A percentile compares a stretch with the other conserved stretches of the same genome.
Conservation (phyloP, 2,113 vertebrate species). For the Megaptera novaeangliae region DNA sequence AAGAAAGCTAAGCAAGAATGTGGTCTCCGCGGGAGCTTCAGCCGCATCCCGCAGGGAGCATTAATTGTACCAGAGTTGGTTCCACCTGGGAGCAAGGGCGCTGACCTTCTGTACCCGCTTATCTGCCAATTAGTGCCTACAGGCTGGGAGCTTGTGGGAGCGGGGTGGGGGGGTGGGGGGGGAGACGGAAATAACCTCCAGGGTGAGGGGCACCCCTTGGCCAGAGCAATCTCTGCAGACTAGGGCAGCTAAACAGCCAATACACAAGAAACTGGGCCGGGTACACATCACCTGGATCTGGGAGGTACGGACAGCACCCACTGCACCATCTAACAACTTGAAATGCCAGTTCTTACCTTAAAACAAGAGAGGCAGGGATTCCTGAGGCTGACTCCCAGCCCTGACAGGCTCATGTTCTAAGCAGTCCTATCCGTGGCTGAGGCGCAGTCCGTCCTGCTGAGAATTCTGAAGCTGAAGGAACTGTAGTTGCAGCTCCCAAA, state of each 20-base stretch:
- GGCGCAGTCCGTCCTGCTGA: background rate
- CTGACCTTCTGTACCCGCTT: background rate
- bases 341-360: background rate
- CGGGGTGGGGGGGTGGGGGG: fast-evolving
- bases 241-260: background rate
- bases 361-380: background rate
- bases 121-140: background rate
- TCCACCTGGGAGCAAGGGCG: background rate
- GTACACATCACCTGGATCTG: background rate
- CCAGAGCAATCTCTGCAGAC: background rate
- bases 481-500: background rate
- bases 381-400: background rate
- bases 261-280: background rate
- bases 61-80: background rate
- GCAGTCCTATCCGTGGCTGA: background rate
- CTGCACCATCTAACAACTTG: background rate
- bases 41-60: background rate
- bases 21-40: background rate
- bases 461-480: background rate
- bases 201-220: background rate
- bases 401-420: no score
- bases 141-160: background rate
- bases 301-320: background rate
- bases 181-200: background rate
- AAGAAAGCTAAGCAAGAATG: background rate